These are phyloP conservation scores for Bufo gargarizans DNA, from an alignment of 2,113 vertebrate genomes.

Conservation along the genomic window DNA sequence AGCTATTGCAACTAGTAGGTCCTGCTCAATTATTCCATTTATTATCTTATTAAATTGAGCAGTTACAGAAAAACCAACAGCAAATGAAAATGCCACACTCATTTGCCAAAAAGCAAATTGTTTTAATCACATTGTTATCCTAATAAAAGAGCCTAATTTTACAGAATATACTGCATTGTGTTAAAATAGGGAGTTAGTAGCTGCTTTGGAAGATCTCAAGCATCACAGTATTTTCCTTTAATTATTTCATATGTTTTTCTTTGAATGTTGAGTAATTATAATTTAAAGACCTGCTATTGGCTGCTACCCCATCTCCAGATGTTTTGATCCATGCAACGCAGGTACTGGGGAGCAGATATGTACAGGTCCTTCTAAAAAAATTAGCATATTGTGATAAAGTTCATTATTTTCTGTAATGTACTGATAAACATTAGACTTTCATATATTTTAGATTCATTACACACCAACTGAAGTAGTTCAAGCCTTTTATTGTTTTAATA, in stretches of 20 bases:
- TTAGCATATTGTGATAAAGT: too few species aligned
- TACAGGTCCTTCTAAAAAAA: too few species aligned
- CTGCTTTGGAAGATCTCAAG: background rate
- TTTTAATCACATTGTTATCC: conserved; percentile 9
- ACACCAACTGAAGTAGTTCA: too few species aligned
- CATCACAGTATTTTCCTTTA: background rate
- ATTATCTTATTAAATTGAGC: conserved; percentile 24
- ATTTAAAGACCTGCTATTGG: background rate
- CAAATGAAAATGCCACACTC: background rate
- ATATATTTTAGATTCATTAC: too few species aligned
- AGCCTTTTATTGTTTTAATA: too few species aligned
- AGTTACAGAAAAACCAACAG: conserved; percentile 28
- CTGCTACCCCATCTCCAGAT: too few species aligned
- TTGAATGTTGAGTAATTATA: background rate
- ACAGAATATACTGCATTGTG: background rate
- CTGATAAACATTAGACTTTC: too few species aligned
- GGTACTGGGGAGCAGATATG: too few species aligned
- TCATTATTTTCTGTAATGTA: too few species aligned
- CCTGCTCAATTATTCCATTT: conserved; percentile 14
- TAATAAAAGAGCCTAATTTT: background rate
- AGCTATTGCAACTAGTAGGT: background rate
- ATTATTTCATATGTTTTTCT: background rate
- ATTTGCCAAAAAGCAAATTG: conserved; percentile 22
- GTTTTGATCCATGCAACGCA: too few species aligned
- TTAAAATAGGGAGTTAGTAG: background rate